Percentiles rank a stretch among this genome's conserved stretches.
Evolutionary conservation across 2,113 vertebrate genomes (phyloP).

Genomic region (Pipa parva): DNA sequence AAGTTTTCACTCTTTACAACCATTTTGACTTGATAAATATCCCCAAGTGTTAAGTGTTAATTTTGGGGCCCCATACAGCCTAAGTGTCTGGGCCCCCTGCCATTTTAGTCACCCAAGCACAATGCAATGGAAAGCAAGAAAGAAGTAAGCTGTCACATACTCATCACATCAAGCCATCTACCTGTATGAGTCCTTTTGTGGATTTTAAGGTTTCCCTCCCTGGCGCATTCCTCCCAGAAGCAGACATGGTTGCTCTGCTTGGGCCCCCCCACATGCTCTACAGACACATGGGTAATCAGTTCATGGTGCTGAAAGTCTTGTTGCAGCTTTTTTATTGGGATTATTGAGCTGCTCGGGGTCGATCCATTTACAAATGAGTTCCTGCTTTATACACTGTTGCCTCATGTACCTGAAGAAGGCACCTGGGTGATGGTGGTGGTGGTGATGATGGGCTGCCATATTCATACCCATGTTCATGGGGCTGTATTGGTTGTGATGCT

Average conservation of each 20-base stretch:
- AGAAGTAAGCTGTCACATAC: too few species aligned
- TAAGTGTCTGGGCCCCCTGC: too few species aligned
- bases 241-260: constrained; percentile 98
- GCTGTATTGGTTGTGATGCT: constrained; percentile 96
- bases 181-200: too few species aligned
- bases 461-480: constrained; percentile 99
- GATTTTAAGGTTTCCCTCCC: constrained; percentile 98
- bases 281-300: constrained; percentile 96
- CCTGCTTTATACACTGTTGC: constrained; percentile 98
- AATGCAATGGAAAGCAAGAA: too few species aligned
- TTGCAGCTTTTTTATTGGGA: constrained; percentile 97
- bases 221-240: constrained; percentile 95
- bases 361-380: constrained; percentile 99
- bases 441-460: constrained; percentile 72
- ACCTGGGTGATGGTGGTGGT: constrained; percentile 81
- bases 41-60: too few species aligned
- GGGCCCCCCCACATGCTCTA: constrained; percentile 96
- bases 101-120: too few species aligned
- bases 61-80: too few species aligned
- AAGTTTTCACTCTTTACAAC: too few species aligned
- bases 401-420: constrained; percentile 99
- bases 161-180: too few species aligned
- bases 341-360: constrained; percentile 93
- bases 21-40: too few species aligned
- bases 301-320: constrained; percentile 99